Evolutionary conservation across 1,140 invertebrate species (phyloP), one percentile per base, ranked within the genome.

Genomic region (Sycophila sp.): DNA sequence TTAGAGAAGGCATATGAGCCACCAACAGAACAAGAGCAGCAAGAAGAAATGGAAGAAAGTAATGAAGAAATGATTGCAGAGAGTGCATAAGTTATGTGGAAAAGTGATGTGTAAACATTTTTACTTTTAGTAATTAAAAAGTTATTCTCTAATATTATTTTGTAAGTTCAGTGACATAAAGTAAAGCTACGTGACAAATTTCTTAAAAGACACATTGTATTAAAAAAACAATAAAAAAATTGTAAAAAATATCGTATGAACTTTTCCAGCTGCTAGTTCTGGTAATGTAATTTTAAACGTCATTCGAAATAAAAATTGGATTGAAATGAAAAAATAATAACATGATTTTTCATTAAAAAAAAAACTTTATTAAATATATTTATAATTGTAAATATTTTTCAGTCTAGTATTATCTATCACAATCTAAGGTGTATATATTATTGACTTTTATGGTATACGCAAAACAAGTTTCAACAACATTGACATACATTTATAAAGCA

Each of bases 1-100:
- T 88, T 97, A 5, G 94, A 95, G 49, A 92, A 94, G 75, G 96
- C 96, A 0, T 99, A 97, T 83, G 94, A 96, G 75, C 88, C 89
- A 69, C 88, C 90, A 26, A 85, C 87, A 1, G 89, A 91, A 65
- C 87, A 88, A 65, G 89, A 90, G 70, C 87, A 88, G 17, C 87
- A 86, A 60, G 87, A 89, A 56, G 87, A 88, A n/a, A 86, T 86
- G 84, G 84, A 86, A 26, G 85, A 86, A 68, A 82, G 78, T 51
- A 87, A 86, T 34, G 88, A 89, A 55, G 88, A 89, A 63, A 88
- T 88, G 83, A 88, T 88, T 47, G 88, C 88, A 5, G 88, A 89
- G 56, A 82, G 77, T 67, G 78, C 75, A 28, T 85, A 83, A 72
- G 53, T 80, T 60, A 67, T 58, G 34, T 47, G n/a, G n/a, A 26